Base-by-base conservation (phyloP, 2,797 vertebrate species). In the Natrix natrix region DNA sequence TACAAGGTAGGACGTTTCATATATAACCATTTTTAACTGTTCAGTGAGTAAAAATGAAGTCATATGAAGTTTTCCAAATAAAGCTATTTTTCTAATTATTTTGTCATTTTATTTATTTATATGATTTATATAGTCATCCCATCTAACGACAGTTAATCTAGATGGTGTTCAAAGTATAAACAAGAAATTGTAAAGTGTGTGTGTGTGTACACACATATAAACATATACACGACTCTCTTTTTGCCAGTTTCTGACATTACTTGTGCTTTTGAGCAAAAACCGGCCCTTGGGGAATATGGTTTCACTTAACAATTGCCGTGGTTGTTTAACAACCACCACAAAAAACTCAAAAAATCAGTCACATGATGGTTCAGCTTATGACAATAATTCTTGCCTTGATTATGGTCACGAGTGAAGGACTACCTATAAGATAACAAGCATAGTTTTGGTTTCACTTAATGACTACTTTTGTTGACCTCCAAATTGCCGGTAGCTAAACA, bases 1-100 rank as follows among this genome's bases (percentile, higher is more conserved):
- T 99, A 93, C 99, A 99, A 99, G 99, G 99, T 99, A 98, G 26
- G 97, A 95, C 60, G 26, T 16, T 57, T 54, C 92, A 56, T 12
- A 1, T 37, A 37, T 16, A 56, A n/a, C 37, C 92, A 22, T 2
- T 1, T 92, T 93, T 87, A 88, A 74, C 90, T 60, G 43, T 24
- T 32, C 48, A 61, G 20, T 26, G 26, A 16, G 66, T 26, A 52
- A 92, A 86, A 88, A 55, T n/a, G 1, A 86, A 93, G 14, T 37
- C 22, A 43, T 17, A 12, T 26, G 56, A 17, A 90, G 5, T 88
- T 52, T 20, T 86, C n/a, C 83, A 8, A 93, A 66, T 94, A 2
- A 57, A 4, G 8, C 89, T 32, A 4, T 59, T 83, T 63, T 56
- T 63, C 28, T 55, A 7, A n/a, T 52, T 92, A 11, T 1, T 69